phyloP scores from a whole-genome alignment of 2,113 vertebrate species.

The Burhinus oedicnemus region DNA sequence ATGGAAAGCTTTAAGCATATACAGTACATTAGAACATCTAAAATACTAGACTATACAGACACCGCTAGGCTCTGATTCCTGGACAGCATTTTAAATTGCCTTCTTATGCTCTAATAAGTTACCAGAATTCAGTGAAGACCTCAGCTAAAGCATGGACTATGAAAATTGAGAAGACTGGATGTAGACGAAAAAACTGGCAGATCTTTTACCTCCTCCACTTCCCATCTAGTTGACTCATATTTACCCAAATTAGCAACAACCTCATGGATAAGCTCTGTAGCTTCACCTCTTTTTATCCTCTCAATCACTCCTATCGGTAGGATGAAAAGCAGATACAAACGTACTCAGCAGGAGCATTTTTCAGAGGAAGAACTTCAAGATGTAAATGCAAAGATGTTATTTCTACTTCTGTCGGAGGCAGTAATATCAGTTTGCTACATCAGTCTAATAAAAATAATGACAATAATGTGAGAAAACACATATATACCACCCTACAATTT shows the following conservation, averaged over 20 bases:
- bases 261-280: neutral
- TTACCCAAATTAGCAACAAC: neutral
- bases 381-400: neutral
- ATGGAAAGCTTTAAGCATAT: neutral
- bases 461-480: neutral
- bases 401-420: neutral
- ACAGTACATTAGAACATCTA: neutral
- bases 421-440: neutral
- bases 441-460: neutral
- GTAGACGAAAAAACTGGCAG: neutral
- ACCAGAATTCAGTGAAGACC: neutral
- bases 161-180: neutral
- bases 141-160: neutral
- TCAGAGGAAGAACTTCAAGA: neutral
- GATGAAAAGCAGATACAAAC: neutral
- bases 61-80: neutral
- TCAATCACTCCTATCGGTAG: neutral
- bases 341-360: neutral
- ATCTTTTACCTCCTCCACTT: neutral
- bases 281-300: neutral
- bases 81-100: neutral
- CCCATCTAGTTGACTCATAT: neutral
- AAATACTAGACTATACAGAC: neutral
- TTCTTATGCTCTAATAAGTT: neutral
- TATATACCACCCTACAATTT: neutral